Evolutionary conservation across 2,797 vertebrate species (phyloP).

Genomic region (Tragelaphus eurycerus): DNA sequence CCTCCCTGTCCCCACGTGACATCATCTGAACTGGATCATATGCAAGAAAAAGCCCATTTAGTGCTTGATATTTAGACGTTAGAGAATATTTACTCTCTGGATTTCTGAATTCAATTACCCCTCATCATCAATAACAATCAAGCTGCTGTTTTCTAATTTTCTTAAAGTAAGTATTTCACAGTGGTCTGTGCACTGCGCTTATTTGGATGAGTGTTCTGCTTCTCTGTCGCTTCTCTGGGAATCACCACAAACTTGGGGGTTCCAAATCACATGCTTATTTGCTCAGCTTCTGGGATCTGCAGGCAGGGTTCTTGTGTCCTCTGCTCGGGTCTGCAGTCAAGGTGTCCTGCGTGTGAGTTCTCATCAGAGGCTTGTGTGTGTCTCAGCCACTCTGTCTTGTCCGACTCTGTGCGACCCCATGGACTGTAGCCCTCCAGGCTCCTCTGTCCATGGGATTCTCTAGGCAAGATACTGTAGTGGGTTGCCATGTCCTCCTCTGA

Average conservation of each 20-base stretch:
- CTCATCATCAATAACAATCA: neutral
- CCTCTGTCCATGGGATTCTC: neutral
- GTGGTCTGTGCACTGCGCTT: neutral
- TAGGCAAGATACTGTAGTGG: neutral
- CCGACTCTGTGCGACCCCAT: neutral
- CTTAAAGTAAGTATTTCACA: neutral
- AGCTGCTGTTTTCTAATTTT: neutral
- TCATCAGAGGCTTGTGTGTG: neutral
- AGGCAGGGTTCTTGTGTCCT: accelerated
- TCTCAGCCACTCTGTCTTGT: neutral
- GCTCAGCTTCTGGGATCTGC: neutral
- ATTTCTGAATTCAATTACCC: neutral
- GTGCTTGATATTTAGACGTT: neutral
- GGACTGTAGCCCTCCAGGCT: neutral
- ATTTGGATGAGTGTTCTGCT: neutral
- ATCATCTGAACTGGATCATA: too few relatives aligned
- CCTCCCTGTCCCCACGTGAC: too few relatives aligned
- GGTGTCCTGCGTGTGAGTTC: accelerated
- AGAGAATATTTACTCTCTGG: neutral
- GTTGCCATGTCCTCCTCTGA: neutral
- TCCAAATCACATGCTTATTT: neutral
- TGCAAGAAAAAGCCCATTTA: neutral
- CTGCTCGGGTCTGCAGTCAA: accelerated
- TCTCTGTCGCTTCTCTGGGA: neutral
- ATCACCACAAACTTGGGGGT: neutral